Conservation (phyloP, 2,797 vertebrate genomes). For the Decapterus maruadsi region DNA sequence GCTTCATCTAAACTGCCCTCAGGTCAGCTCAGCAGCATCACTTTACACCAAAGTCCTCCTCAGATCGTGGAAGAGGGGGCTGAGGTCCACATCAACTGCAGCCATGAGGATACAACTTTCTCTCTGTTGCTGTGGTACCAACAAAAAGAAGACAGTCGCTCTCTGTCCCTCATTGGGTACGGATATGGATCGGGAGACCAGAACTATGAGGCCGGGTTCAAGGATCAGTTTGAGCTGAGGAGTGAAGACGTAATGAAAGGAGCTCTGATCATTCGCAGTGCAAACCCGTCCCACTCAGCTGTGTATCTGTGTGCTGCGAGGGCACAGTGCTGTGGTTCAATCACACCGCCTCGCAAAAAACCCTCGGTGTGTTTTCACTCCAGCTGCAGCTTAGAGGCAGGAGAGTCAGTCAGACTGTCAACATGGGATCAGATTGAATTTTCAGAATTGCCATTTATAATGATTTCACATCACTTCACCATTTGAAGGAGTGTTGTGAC, state of each 20-base stretch:
- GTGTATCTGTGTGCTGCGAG: constrained; percentile 65
- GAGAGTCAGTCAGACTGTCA: too few relatives aligned
- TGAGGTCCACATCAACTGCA: constrained; percentile 40
- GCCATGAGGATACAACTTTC: constrained; percentile 19
- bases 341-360: constrained; percentile 9
- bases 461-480: too few relatives aligned
- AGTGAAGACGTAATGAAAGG: not conserved
- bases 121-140: constrained; percentile 65
- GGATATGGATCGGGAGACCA: not conserved
- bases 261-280: constrained; percentile 36
- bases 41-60: constrained; percentile 21
- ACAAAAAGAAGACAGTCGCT: not conserved
- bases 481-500: too few relatives aligned
- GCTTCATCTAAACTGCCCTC: not conserved
- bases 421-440: too few relatives aligned
- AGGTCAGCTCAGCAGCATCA: constrained; percentile 5
- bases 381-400: too few relatives aligned
- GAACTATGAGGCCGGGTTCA: not conserved
- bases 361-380: not conserved
- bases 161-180: constrained; percentile 43
- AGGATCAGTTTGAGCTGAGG: not conserved
- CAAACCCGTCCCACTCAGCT: constrained; percentile 34
- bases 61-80: constrained; percentile 8
- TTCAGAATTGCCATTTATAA: too few relatives aligned
- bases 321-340: constrained; percentile 13